phyloP scores from a whole-genome alignment of 2,797 vertebrate species.

The Salmo trutta region DNA sequence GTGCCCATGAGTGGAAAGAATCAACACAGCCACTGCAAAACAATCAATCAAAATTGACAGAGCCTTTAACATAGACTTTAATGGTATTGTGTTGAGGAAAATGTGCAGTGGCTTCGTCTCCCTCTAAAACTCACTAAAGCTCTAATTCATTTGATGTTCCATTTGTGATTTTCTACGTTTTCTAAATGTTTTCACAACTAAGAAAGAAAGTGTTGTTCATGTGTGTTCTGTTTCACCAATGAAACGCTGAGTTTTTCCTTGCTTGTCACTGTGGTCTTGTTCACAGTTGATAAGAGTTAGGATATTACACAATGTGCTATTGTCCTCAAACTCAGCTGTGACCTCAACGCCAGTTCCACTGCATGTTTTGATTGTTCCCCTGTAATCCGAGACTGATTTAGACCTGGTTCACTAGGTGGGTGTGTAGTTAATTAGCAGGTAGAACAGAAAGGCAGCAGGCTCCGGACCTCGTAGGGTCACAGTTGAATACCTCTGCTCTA shows the following conservation, averaged over 20 bases:
- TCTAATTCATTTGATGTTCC: background rate
- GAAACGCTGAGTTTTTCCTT: background rate
- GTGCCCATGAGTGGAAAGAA: constrained; percentile 9
- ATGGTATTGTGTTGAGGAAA: background rate
- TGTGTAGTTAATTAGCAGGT: too few species aligned
- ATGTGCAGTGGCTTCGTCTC: background rate
- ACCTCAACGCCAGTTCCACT: too few species aligned
- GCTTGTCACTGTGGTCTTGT: background rate
- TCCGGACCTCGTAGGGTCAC: too few species aligned
- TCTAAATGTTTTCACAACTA: background rate
- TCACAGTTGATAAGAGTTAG: background rate
- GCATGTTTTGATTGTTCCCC: too few species aligned
- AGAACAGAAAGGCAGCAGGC: too few species aligned
- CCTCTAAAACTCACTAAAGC: constrained; percentile 6
- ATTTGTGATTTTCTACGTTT: background rate
- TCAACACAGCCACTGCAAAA: constrained; percentile 39
- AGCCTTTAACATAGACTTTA: constrained; percentile 29
- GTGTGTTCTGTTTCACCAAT: background rate
- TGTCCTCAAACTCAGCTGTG: background rate
- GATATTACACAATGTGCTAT: background rate
- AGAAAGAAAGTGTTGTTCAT: background rate
- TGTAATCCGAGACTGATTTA: too few species aligned
- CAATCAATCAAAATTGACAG: constrained; percentile 36
- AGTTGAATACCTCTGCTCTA: background rate
- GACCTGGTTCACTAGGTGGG: too few species aligned